Base-by-base conservation (phyloP, 2,888 invertebrate species). In the Drosophila dives region DNA sequence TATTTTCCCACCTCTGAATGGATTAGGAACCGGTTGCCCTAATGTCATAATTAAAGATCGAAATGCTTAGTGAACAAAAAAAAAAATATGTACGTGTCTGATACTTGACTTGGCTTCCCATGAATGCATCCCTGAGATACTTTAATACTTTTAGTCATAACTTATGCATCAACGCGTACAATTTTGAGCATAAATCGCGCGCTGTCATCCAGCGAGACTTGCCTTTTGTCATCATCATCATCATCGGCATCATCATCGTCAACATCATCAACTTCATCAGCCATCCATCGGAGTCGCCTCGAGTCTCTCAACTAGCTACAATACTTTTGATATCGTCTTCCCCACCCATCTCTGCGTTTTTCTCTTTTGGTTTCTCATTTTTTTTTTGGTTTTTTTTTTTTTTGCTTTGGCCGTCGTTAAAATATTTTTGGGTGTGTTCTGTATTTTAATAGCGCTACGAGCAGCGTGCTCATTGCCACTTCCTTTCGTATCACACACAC, bases 361-460 rank as follows among this genome's bases (percentile, higher is more conserved):
- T 38, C 53, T 53, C 38, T 48, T 50, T 59, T 56, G 54, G 45
- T 45, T 45, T 45, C 8, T 40, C 42, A 23, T 56, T 51, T 60
- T 40, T 63, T 64, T 49, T 20, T 70, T 38, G 38, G 20, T 62
- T 56, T 38, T 62, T 67, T 66, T 54, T 40, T 70, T 55, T 23
- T 48, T 53, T 72, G 60, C 64, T 73, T 67, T 75, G 64, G 76
- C 72, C 72, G 79, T 86, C 85, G 84, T 86, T 84, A 86, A 86
- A 86, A 86, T 89, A 88, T 89, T 86, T 87, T 88, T 88, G 87
- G 87, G 87, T 88, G 87, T 88, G 87, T 87, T 89, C 89, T 89
- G 88, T 87, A 83, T 89, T 87, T 87, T 89, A 89, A 87, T 86
- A 87, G 87, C 87, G 70, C 74, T 69, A 60, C 81, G 65, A 80